phyloP scores from a whole-genome alignment of 2,888 invertebrate species.

The Noctua comes region DNA sequence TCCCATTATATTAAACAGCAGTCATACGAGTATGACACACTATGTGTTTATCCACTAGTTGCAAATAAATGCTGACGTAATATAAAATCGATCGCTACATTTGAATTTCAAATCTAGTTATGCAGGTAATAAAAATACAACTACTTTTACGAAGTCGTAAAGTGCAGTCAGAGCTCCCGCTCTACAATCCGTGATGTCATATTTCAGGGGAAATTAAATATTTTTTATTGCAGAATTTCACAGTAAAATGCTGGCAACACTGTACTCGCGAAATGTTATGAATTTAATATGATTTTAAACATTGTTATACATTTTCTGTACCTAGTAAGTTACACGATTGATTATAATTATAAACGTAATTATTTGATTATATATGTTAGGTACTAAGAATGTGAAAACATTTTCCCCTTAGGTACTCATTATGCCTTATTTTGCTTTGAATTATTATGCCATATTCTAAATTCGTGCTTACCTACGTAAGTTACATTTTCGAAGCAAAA shows the following conservation, averaged over 20 bases:
- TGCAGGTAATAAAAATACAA: slow-evolving; percentile 61
- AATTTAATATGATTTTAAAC: slow-evolving; percentile 25
- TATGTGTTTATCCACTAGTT: background rate
- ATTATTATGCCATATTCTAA: background rate
- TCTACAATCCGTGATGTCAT: slow-evolving; percentile 62
- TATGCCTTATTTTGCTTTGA: background rate
- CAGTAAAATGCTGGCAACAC: slow-evolving; percentile 55
- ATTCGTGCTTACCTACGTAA: background rate
- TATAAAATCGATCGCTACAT: slow-evolving; percentile 38
- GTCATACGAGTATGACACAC: background rate
- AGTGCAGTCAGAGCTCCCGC: slow-evolving; percentile 56
- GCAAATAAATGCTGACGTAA: background rate
- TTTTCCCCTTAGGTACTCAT: background rate
- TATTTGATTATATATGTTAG: background rate
- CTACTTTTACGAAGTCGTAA: slow-evolving; percentile 67
- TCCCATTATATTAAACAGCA: background rate
- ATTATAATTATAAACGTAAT: background rate
- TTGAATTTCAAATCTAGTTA: slow-evolving; percentile 57
- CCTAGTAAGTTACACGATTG: background rate
- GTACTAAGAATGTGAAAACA: background rate
- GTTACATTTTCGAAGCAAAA: background rate
- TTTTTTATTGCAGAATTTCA: slow-evolving; percentile 60
- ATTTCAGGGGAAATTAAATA: slow-evolving; percentile 61
- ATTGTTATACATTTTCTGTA: background rate
- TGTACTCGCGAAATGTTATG: slow-evolving; percentile 33